These are phyloP conservation scores for Serripes groenlandicus DNA, from an alignment of 2,888 invertebrate species.

Conservation along the genomic window DNA sequence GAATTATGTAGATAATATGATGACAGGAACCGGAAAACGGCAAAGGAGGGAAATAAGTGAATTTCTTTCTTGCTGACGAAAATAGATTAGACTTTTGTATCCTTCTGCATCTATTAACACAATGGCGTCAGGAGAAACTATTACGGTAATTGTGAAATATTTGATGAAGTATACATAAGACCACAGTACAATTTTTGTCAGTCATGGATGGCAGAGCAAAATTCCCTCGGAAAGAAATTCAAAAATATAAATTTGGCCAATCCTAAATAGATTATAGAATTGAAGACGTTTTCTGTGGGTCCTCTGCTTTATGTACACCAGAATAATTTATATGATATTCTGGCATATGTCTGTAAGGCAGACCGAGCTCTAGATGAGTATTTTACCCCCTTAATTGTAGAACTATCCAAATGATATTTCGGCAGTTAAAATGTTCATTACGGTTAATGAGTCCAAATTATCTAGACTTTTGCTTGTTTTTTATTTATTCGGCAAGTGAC, in stretches of 20 bases:
- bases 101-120: neutral
- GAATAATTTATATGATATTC: neutral
- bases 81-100: neutral
- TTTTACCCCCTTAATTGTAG: neutral
- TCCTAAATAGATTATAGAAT: neutral
- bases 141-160: neutral
- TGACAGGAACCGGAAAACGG: slow-evolving; percentile 24
- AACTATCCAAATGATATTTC: neutral
- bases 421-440: neutral
- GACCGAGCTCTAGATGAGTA: neutral
- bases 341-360: neutral
- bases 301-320: too few species aligned
- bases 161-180: neutral
- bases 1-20: neutral
- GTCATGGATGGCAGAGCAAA: too few species aligned
- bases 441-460: neutral
- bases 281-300: neutral
- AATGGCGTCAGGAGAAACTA: slow-evolving; percentile 16
- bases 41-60: slow-evolving; percentile 23
- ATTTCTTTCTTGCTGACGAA: neutral
- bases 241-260: neutral
- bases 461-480: neutral
- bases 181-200: neutral
- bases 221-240: neutral
- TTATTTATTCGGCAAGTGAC: neutral